These are phyloP conservation scores for Vannuccia rotundouncinata DNA, from an alignment of 2,888 invertebrate species.

Conservation along the genomic window DNA sequence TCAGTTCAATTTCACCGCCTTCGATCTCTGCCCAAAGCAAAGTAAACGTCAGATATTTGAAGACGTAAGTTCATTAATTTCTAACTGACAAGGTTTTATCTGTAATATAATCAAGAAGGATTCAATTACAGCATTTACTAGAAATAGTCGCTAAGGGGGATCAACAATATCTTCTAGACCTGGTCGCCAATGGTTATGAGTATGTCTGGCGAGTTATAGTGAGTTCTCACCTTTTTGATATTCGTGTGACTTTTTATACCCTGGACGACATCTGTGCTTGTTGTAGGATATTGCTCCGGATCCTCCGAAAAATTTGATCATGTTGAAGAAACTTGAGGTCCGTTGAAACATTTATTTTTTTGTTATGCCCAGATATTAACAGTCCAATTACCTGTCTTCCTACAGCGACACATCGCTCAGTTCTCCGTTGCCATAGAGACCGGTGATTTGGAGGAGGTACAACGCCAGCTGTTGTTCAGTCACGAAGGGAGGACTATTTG, in stretches of 20 bases:
- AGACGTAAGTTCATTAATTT: not conserved
- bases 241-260: no score
- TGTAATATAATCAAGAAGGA: no score
- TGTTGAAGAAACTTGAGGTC: slow-evolving; percentile 3
- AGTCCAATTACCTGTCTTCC: no score
- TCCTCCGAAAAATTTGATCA: not conserved
- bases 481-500: not conserved
- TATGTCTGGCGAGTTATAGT: slow-evolving; percentile 3
- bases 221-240: not conserved
- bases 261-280: no score
- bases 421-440: slow-evolving; percentile 8
- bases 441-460: not conserved
- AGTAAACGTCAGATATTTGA: not conserved
- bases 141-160: not conserved
- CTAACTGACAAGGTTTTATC: no score
- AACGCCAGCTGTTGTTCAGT: not conserved
- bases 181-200: not conserved
- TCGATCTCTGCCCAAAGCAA: not conserved
- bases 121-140: slow-evolving; percentile 1
- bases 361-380: no score
- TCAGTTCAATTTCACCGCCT: slow-evolving; percentile 16
- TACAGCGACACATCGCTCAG: slow-evolving; percentile 2
- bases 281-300: not conserved
- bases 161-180: slow-evolving; percentile 1
- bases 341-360: no score